Percentiles rank a stretch among this genome's conserved stretches.
Evolutionary conservation across 2,113 vertebrate genomes (phyloP).

Genomic region (Rhodinocichla rosea): DNA sequence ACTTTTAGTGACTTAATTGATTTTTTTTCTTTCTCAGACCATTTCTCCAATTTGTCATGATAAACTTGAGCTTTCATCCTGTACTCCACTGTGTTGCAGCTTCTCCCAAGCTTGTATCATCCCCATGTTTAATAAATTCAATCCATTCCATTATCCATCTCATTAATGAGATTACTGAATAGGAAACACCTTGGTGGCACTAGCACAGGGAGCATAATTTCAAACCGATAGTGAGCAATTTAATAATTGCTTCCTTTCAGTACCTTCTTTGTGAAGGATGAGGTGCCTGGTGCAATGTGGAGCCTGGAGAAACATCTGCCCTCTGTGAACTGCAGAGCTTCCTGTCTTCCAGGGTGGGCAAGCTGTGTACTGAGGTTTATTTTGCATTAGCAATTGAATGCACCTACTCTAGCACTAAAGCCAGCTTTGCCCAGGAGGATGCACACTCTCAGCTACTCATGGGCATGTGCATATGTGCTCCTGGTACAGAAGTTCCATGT

Average conservation of each 20-base stretch:
- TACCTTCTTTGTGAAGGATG: neutral
- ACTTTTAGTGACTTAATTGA: neutral
- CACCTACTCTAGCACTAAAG: neutral
- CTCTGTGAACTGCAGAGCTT: neutral
- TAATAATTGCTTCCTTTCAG: neutral
- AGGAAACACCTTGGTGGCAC: slow-evolving; percentile 22
- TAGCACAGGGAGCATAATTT: neutral
- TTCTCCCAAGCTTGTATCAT: neutral
- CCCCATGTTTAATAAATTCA: slow-evolving; percentile 16
- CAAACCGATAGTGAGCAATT: neutral
- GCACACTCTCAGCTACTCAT: neutral
- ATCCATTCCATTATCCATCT: slow-evolving; percentile 13
- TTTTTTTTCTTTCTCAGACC: neutral
- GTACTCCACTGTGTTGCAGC: neutral
- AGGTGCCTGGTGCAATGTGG: accelerated
- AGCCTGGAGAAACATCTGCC: neutral
- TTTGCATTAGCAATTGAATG: neutral
- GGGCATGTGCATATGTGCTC: accelerated
- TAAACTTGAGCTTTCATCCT: slow-evolving; percentile 29
- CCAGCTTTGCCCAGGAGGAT: neutral
- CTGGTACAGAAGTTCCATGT: neutral
- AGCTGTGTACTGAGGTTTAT: neutral
- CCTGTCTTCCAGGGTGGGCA: neutral
- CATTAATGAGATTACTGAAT: slow-evolving; percentile 24
- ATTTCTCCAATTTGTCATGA: slow-evolving; percentile 26